Conservation (phyloP, 2,113 vertebrate genomes). For the Prunella himalayana region DNA sequence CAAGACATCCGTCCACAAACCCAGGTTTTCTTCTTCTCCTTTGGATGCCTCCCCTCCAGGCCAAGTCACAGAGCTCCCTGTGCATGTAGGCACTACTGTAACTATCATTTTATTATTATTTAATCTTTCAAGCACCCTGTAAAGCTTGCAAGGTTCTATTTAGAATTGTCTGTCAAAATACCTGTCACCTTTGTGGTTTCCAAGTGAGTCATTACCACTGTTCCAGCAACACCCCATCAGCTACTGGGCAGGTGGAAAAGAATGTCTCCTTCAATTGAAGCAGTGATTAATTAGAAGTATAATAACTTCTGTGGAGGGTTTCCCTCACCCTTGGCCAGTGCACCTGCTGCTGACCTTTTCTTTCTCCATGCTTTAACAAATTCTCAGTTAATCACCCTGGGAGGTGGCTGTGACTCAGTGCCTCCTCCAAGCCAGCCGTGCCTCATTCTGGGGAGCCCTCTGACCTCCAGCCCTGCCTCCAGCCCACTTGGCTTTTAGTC, state of each 20-base stretch:
- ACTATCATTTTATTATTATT: not conserved
- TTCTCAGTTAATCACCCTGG: not conserved
- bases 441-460: not conserved
- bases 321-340: not conserved
- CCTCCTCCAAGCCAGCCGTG: not conserved
- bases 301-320: not conserved
- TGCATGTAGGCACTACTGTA: not conserved
- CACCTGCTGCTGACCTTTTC: not conserved
- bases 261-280: not conserved
- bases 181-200: not conserved
- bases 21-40: not conserved
- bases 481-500: not conserved
- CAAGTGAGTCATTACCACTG: not conserved
- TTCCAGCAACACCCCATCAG: not conserved
- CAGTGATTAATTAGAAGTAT: not conserved
- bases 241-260: not conserved
- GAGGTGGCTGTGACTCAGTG: not conserved
- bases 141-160: not conserved
- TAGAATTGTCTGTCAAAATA: not conserved
- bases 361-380: not conserved
- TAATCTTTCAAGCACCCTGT: not conserved
- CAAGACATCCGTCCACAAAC: not conserved
- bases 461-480: not conserved
- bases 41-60: not conserved
- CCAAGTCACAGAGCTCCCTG: not conserved